Evolutionary conservation across 2,113 vertebrate genomes (phyloP).

Genomic region (Neotoma lepida): DNA sequence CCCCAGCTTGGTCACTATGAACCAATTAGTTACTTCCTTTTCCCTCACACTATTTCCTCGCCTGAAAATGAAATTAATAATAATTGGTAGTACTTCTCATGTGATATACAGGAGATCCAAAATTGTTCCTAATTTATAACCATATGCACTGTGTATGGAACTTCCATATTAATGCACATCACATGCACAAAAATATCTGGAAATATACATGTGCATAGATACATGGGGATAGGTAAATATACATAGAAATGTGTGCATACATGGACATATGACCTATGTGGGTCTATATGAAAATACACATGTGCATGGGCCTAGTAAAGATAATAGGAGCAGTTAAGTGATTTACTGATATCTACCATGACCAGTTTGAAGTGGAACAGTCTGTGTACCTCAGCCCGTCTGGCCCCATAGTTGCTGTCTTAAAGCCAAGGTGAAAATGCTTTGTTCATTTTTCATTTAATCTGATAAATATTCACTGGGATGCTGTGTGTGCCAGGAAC

Average conservation of each 20-base stretch:
- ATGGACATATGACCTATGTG: background rate
- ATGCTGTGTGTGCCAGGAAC: background rate
- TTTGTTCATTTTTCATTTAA: background rate
- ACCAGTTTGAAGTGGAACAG: background rate
- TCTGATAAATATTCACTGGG: background rate
- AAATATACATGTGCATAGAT: background rate
- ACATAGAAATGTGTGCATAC: background rate
- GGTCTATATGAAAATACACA: background rate
- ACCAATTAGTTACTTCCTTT: background rate
- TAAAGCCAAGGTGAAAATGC: background rate
- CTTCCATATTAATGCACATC: conserved; percentile 37
- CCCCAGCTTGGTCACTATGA: background rate
- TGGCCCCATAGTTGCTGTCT: background rate
- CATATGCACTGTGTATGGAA: background rate
- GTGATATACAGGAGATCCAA: background rate
- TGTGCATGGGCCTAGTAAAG: background rate
- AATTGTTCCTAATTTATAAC: background rate
- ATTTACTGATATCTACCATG: background rate
- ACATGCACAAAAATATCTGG: background rate
- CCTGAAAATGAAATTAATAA: background rate
- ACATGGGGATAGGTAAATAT: background rate
- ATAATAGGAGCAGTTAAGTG: background rate
- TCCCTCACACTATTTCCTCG: background rate
- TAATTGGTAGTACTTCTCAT: background rate
- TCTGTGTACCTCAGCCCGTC: background rate